Percentiles rank a stretch among this genome's conserved stretches.
These are phyloP conservation scores for Tenebrosternarchus preto DNA, from an alignment of 2,113 vertebrate species.

Conservation along the genomic window DNA sequence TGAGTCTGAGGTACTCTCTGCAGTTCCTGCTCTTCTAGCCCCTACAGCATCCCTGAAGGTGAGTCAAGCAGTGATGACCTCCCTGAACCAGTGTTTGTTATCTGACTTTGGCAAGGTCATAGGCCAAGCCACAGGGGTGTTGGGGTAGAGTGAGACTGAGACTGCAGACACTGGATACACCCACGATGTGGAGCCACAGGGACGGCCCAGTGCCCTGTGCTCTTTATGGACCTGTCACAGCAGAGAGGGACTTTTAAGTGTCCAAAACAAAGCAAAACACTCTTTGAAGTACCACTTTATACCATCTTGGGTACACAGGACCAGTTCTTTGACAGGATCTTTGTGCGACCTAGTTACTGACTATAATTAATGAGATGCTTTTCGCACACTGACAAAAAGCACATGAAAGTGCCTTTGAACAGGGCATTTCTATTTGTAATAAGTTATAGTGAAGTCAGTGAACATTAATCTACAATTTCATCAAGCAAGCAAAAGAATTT, in stretches of 20 bases:
- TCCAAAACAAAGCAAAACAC: slow-evolving; percentile 22
- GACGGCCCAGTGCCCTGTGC: not conserved
- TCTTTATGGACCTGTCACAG: slow-evolving; percentile 46
- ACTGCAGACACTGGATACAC: slow-evolving; percentile 46
- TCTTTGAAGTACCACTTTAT: slow-evolving; percentile 52
- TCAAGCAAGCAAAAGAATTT: slow-evolving; percentile 17
- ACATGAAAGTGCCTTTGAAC: not conserved
- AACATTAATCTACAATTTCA: not conserved
- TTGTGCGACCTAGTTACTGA: slow-evolving; percentile 53
- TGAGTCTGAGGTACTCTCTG: not conserved
- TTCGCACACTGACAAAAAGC: slow-evolving; percentile 15
- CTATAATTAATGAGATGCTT: slow-evolving; percentile 57
- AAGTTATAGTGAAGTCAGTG: not conserved
- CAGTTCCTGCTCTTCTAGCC: not conserved
- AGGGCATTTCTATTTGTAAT: not conserved
- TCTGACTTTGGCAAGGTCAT: slow-evolving; percentile 35
- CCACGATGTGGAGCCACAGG: slow-evolving; percentile 26
- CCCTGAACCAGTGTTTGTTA: slow-evolving; percentile 25
- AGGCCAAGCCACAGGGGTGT: slow-evolving; percentile 33
- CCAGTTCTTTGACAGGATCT: slow-evolving; percentile 27
- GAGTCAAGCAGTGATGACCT: not conserved
- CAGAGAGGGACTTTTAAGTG: slow-evolving; percentile 25
- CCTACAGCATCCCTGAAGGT: not conserved
- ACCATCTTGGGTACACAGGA: slow-evolving; percentile 12
- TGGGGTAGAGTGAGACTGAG: slow-evolving; percentile 12